Evolutionary conservation across 2,113 vertebrate genomes (phyloP).

Genomic region (Herpailurus yagouaroundi): DNA sequence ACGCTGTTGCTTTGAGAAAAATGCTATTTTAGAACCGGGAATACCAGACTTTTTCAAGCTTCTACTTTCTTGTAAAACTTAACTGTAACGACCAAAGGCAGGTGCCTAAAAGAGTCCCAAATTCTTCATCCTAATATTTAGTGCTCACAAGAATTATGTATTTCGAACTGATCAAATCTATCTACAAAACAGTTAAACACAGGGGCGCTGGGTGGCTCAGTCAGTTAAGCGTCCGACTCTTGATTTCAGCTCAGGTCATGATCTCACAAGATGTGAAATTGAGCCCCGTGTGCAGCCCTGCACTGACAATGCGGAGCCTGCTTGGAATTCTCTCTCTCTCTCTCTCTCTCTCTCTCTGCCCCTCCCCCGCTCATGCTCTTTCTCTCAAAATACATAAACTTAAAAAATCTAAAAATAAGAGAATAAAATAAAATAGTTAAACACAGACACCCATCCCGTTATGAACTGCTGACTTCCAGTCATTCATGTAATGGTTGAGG

Average conservation of each 20-base stretch:
- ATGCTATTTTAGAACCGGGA: not conserved
- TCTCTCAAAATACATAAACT: too few species aligned
- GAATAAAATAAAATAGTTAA: not conserved
- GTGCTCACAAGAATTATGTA: not conserved
- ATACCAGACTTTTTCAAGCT: not conserved
- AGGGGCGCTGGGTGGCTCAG: not conserved
- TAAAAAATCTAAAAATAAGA: too few species aligned
- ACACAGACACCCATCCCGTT: not conserved
- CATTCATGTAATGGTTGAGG: not conserved
- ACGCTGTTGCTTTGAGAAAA: constrained; percentile 16
- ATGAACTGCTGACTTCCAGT: constrained; percentile 1
- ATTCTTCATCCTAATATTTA: constrained; percentile 23
- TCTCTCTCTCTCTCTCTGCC: too few species aligned
- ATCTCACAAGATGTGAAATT: too few species aligned
- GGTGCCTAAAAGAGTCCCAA: not conserved
- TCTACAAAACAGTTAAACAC: not conserved
- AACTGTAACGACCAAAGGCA: not conserved
- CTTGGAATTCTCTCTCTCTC: too few species aligned
- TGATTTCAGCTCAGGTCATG: too few species aligned
- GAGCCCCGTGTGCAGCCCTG: too few species aligned
- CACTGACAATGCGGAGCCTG: too few species aligned
- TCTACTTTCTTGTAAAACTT: constrained; percentile 20
- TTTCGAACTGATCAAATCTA: constrained; percentile 27
- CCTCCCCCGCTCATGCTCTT: too few species aligned
- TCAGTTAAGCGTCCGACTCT: too few species aligned